phyloP scores from a whole-genome alignment of 1,140 invertebrate genomes.

The Lepidotrigona ventralis region DNA sequence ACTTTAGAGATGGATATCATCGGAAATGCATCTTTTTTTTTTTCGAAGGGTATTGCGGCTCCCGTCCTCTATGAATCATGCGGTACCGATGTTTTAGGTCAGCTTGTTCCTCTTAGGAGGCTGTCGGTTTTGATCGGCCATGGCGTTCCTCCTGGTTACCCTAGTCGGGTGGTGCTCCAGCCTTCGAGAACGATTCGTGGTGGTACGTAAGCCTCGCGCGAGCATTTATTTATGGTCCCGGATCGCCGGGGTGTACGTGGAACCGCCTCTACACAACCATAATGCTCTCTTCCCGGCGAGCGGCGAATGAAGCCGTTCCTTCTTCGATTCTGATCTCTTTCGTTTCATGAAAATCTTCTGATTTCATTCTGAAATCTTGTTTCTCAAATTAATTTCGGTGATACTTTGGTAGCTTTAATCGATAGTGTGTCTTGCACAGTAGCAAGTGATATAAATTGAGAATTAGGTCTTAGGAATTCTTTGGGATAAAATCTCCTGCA shows the following conservation, averaged over 20 bases:
- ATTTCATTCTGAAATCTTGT: neutral
- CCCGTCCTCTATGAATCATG: constrained; percentile 72
- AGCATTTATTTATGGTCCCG: constrained; percentile 78
- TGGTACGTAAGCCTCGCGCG: constrained; percentile 71
- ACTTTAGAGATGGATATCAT: constrained; percentile 61
- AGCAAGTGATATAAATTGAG: neutral
- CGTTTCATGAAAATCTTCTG: constrained; percentile 37
- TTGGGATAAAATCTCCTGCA: neutral
- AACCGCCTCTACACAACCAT: constrained; percentile 69
- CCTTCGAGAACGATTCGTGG: constrained; percentile 61
- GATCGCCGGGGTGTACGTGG: constrained; percentile 73
- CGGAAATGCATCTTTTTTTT: constrained; percentile 50
- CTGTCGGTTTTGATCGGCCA: constrained; percentile 76
- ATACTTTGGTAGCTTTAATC: neutral
- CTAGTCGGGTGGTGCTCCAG: constrained; percentile 62
- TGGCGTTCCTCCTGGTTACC: constrained; percentile 76
- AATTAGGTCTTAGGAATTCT: neutral
- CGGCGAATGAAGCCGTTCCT: constrained; percentile 69
- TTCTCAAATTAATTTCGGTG: neutral
- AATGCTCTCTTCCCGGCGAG: constrained; percentile 58
- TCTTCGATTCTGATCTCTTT: constrained; percentile 43
- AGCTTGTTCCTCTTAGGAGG: constrained; percentile 71
- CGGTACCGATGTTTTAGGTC: constrained; percentile 63
- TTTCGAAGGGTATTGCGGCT: constrained; percentile 29
- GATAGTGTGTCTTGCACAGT: neutral